These are phyloP conservation scores for Tinea trinotella DNA, from an alignment of 2,888 invertebrate genomes.

Conservation along the genomic window DNA sequence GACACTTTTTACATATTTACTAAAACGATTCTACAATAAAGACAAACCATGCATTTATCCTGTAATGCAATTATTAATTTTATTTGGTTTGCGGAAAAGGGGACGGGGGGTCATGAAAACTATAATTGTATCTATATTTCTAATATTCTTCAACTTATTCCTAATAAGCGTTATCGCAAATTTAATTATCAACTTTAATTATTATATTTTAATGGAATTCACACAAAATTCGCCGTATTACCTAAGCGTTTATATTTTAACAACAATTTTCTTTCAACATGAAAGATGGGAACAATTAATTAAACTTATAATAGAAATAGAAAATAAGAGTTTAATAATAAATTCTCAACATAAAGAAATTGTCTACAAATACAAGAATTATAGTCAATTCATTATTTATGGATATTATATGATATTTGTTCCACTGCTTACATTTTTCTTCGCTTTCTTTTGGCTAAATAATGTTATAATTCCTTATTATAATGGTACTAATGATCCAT, in stretches of 20 bases:
- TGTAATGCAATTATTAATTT: not conserved
- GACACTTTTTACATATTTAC: not conserved
- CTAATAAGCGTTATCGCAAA: not conserved
- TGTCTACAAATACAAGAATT: constrained; percentile 1
- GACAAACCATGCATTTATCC: not conserved
- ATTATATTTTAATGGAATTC: constrained; percentile 2
- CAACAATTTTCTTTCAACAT: constrained; percentile 4
- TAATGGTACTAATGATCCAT: not conserved
- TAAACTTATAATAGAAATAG: not conserved
- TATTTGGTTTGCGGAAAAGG: not conserved
- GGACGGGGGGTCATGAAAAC: not conserved
- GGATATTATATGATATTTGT: not conserved
- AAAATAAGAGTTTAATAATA: not conserved
- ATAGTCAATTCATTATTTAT: constrained; percentile 7
- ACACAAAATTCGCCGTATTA: not conserved
- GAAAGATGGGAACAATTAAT: constrained; percentile 2
- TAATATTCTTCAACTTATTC: not conserved
- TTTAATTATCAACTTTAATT: not conserved
- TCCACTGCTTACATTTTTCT: not conserved
- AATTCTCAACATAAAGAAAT: not conserved
- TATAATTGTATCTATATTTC: not conserved
- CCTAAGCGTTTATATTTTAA: not conserved
- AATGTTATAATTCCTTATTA: not conserved
- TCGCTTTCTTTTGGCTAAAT: not conserved
- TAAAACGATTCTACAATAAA: not conserved